These are phyloP conservation scores for Darevskia mixta DNA, from an alignment of 2,797 vertebrate species.

Conservation along the genomic window DNA sequence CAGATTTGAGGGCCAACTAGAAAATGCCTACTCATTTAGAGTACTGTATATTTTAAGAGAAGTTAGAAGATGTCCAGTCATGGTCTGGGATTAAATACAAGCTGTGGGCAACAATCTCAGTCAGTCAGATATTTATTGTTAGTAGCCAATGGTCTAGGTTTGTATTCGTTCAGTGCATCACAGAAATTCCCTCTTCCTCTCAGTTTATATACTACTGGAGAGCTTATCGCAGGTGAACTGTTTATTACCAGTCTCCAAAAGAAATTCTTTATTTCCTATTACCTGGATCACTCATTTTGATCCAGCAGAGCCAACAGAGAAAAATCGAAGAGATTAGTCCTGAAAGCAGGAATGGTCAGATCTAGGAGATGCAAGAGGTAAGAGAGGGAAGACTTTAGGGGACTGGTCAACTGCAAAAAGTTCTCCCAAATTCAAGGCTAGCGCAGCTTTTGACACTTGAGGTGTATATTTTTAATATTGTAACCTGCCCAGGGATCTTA, in stretches of 20 bases:
- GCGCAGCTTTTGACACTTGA: neutral
- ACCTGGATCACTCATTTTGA: neutral
- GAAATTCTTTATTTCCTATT: neutral
- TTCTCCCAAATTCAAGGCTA: neutral
- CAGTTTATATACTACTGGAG: neutral
- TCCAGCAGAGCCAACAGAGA: neutral
- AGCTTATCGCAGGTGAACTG: neutral
- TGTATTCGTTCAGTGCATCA: neutral
- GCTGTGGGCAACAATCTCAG: neutral
- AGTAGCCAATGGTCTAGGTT: neutral
- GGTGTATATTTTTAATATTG: neutral
- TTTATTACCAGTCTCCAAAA: neutral
- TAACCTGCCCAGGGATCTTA: too few species aligned
- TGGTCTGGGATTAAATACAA: neutral
- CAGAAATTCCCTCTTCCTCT: neutral
- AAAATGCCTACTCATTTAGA: neutral
- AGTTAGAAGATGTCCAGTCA: neutral
- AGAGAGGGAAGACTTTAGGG: neutral
- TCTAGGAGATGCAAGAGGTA: neutral
- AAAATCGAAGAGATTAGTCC: neutral
- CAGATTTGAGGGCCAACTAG: neutral
- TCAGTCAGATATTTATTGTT: neutral
- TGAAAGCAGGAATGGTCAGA: neutral
- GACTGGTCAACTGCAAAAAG: neutral
- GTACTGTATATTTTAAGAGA: neutral